These are phyloP conservation scores for Melieria picta DNA, from an alignment of 2,888 invertebrate species.

Conservation along the genomic window DNA sequence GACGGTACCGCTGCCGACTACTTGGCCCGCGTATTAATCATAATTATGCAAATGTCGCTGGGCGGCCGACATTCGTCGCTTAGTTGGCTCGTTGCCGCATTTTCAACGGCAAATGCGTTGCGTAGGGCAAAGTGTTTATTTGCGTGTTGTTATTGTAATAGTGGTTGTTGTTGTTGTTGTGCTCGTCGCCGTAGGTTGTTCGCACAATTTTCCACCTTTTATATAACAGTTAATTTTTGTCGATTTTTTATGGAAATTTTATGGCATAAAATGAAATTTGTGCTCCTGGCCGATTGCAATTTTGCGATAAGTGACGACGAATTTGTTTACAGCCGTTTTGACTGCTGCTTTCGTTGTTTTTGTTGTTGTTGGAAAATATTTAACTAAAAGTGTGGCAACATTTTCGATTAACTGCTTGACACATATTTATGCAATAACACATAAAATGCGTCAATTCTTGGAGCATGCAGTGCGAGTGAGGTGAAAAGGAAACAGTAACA, in stretches of 20 bases:
- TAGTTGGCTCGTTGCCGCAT: too few relatives aligned
- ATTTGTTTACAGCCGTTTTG: slow-evolving; percentile 11
- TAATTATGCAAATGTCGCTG: slow-evolving; percentile 57
- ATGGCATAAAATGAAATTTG: slow-evolving; percentile 13
- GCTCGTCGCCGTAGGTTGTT: slow-evolving; percentile 49
- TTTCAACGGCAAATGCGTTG: background rate
- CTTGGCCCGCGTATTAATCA: slow-evolving; percentile 52
- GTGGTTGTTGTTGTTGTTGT: background rate
- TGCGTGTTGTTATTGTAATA: background rate
- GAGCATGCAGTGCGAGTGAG: too few relatives aligned
- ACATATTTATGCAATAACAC: too few relatives aligned
- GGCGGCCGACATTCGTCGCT: too few relatives aligned
- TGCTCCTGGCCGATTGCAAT: slow-evolving; percentile 8
- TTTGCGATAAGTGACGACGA: slow-evolving; percentile 21
- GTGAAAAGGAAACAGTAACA: too few relatives aligned
- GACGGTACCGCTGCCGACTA: background rate
- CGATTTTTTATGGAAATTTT: slow-evolving; percentile 36
- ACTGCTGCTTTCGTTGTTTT: background rate
- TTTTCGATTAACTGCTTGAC: too few relatives aligned
- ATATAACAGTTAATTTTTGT: slow-evolving; percentile 57
- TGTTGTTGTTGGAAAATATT: too few relatives aligned
- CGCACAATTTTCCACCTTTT: slow-evolving; percentile 61
- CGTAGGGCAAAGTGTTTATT: background rate
- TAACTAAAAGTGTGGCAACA: too few relatives aligned
- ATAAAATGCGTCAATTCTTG: too few relatives aligned